Base-by-base conservation (phyloP, 2,888 invertebrate species). In the Conops quadrifasciatus region DNA sequence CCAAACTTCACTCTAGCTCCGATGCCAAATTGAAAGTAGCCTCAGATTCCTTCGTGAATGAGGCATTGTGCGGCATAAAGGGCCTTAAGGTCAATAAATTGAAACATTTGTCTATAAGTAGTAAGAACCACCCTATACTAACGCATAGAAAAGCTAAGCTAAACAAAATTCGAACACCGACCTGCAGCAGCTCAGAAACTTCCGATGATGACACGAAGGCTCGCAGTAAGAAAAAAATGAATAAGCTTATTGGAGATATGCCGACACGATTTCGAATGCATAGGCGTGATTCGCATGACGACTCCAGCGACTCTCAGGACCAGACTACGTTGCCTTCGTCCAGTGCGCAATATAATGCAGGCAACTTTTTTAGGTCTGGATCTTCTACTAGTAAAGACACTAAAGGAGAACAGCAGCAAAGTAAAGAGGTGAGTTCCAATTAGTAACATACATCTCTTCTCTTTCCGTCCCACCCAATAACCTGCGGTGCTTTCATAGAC, bases 141-240 rank as follows among this genome's bases (percentile, higher is more conserved):
- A 84, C 82, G 65, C 90, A 91, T 78, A 87, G 91, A 47, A 88
- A 91, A 65, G 89, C 89, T 74, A 92, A 92, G 84, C 89, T 92
- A 78, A 91, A 91, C 77, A 92, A 93, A 82, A 89, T 89, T 15
- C 87, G 92, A 51, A 92, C 92, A n/a, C 94, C 95, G 7, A 96
- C 96, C 67, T 96, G 96, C 82, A 96, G 96, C 78, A 96, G 96
- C 67, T 96, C 96, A 0, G 97, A 97, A 85, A 94, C 97, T 7
- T 96, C 96, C 72, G 96, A 96, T 84, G 91, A 91, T 78, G 94
- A 94, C 81, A 93, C 93, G 67, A 94, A 94, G 72, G 80, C 81
- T 81, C 89, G 90, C 58, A 90, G 93, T 75, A 94, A 94, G 83
- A 94, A 94, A 82, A 89, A 94, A 68, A 91, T 92, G 16, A 91